phyloP scores from a whole-genome alignment of 2,113 vertebrate genomes.

The Nicator chloris region DNA sequence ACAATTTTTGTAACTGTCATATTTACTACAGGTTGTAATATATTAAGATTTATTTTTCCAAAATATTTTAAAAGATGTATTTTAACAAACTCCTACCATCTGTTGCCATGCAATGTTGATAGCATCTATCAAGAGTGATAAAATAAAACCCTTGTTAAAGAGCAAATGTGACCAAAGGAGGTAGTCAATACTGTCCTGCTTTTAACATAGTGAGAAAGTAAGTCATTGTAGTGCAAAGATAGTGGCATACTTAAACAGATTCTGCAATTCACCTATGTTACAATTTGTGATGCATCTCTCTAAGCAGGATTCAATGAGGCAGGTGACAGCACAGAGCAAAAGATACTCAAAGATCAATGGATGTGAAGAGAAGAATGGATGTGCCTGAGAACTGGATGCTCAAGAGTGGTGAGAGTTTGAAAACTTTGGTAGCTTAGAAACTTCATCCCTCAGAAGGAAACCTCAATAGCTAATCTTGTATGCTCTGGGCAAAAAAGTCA shows the following conservation, averaged over 20 bases:
- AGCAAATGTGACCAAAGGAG: not conserved
- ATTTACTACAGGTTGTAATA: not conserved
- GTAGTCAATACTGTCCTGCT: not conserved
- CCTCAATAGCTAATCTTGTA: not conserved
- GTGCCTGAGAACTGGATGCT: not conserved
- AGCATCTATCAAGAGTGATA: not conserved
- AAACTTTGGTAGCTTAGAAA: not conserved
- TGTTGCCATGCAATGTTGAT: constrained; percentile 1
- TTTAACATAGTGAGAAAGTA: not conserved
- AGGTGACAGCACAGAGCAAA: not conserved
- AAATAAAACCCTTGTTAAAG: constrained; percentile 33
- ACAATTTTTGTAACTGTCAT: not conserved
- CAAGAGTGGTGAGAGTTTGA: not conserved
- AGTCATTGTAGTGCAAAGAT: not conserved
- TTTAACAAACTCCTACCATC: constrained; percentile 10
- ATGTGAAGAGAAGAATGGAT: not conserved
- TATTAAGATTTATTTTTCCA: not conserved
- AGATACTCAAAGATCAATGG: not conserved
- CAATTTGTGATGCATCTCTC: not conserved
- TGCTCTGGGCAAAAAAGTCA: not conserved
- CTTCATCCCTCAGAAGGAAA: not conserved
- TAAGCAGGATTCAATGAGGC: not conserved
- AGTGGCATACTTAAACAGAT: not conserved
- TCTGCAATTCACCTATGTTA: not conserved
- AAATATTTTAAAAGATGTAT: not conserved